Evolutionary conservation across 2,888 invertebrate genomes (phyloP).

Genomic region (Gortyna flavago): DNA sequence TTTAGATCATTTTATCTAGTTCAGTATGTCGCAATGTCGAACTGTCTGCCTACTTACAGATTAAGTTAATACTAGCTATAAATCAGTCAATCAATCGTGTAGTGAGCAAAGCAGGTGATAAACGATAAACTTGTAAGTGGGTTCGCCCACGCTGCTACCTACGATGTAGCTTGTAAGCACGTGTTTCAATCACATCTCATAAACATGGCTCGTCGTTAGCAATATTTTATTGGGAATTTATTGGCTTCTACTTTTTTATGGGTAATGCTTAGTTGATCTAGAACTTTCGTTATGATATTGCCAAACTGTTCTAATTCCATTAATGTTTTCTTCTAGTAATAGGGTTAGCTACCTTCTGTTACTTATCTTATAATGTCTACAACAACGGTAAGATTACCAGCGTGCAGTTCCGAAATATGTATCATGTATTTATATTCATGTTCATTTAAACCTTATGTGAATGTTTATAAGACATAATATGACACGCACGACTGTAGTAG

Average conservation of each 20-base stretch:
- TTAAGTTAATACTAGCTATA: conserved; percentile 17
- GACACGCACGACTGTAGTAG: too few species aligned
- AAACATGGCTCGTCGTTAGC: not conserved
- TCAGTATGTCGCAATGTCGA: conserved; percentile 8
- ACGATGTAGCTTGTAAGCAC: conserved; percentile 24
- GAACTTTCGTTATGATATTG: not conserved
- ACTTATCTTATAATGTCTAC: not conserved
- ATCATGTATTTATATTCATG: not conserved
- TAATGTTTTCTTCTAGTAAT: not conserved
- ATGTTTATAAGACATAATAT: not conserved
- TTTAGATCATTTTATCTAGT: too few species aligned
- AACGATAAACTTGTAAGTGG: conserved; percentile 14
- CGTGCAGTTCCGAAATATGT: not conserved
- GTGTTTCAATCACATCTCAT: not conserved
- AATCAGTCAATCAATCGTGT: conserved; percentile 22
- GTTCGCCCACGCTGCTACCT: conserved; percentile 35
- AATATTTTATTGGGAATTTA: not conserved
- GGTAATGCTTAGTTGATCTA: not conserved
- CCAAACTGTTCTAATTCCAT: not conserved
- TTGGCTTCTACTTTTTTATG: not conserved
- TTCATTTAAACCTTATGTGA: not conserved
- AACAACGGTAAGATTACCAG: not conserved
- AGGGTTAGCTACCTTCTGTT: not conserved
- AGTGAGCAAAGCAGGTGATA: conserved; percentile 12
- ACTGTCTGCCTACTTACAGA: not conserved